Conservation (phyloP, 2,797 vertebrate genomes). For the Sebastes melanostomus region DNA sequence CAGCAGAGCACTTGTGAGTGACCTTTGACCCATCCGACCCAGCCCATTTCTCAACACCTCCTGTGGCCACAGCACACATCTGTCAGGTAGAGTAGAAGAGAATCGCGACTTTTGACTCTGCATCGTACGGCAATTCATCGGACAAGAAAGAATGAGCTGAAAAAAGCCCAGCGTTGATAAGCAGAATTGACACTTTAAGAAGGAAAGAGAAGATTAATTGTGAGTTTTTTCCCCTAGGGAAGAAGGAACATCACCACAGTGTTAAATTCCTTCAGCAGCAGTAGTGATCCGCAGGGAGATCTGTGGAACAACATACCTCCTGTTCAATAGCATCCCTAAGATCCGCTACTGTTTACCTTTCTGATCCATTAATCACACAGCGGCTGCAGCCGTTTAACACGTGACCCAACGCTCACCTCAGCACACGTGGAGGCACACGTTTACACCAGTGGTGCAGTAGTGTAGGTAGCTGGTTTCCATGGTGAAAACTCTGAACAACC, state of each 20-base stretch:
- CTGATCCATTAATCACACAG: constrained; percentile 54
- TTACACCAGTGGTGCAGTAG: not conserved
- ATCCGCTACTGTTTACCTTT: constrained; percentile 39
- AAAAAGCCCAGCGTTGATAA: not conserved
- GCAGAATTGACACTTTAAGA: not conserved
- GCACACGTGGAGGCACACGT: not conserved
- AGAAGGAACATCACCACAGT: constrained; percentile 23
- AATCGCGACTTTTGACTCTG: not conserved
- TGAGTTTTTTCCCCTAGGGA: not conserved
- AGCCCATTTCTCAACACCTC: not conserved
- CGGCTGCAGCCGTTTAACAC: constrained; percentile 9
- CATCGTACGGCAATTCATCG: not conserved
- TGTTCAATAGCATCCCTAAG: constrained; percentile 30
- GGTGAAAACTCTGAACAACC: not conserved
- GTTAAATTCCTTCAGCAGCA: constrained; percentile 52
- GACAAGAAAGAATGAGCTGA: not conserved
- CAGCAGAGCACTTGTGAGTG: not conserved
- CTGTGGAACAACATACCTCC: constrained; percentile 26
- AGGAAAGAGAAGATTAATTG: not conserved
- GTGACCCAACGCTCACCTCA: constrained; percentile 24
- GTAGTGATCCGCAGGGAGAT: constrained; percentile 15
- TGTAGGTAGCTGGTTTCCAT: not conserved
- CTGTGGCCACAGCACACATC: not conserved
- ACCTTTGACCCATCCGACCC: not conserved
- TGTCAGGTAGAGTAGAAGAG: not conserved